Conservation (phyloP, 1,140 invertebrate genomes). For the Lasioglossum albipes region DNA sequence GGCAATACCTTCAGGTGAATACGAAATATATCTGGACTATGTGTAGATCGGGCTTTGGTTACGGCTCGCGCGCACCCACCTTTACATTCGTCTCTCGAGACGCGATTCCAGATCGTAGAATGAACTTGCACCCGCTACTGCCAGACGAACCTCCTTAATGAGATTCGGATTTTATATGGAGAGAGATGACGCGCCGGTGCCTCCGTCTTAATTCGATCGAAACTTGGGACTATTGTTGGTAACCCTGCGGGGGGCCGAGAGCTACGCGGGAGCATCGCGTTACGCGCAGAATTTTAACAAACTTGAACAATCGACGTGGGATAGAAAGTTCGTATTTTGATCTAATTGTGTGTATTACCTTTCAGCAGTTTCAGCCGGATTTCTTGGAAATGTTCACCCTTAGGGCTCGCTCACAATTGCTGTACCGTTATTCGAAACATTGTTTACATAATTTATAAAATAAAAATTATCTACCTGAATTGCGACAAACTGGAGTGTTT, state of each 20-base stretch:
- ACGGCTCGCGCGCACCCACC: not conserved
- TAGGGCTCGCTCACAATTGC: no score
- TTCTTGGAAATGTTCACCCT: no score
- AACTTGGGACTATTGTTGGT: no score
- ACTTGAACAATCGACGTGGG: no score
- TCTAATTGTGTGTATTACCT: not conserved
- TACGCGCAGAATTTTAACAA: no score
- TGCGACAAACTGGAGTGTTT: no score
- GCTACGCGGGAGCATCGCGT: no score
- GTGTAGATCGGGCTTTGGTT: slow-evolving; percentile 49
- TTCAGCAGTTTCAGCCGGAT: not conserved
- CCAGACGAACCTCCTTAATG: slow-evolving; percentile 5
- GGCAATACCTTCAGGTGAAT: slow-evolving; percentile 55
- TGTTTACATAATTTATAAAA: no score
- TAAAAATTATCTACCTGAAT: no score
- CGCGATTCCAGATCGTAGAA: slow-evolving; percentile 2
- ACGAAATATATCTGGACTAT: slow-evolving; percentile 52
- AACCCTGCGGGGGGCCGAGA: no score
- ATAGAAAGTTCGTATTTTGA: not conserved
- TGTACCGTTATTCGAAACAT: no score
- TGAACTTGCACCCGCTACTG: not conserved
- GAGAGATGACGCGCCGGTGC: not conserved
- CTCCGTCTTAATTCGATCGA: no score
- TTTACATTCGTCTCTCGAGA: not conserved
- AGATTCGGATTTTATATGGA: not conserved